phyloP scores from a whole-genome alignment of 2,113 vertebrate genomes.

The Rhinolophus sinicus region DNA sequence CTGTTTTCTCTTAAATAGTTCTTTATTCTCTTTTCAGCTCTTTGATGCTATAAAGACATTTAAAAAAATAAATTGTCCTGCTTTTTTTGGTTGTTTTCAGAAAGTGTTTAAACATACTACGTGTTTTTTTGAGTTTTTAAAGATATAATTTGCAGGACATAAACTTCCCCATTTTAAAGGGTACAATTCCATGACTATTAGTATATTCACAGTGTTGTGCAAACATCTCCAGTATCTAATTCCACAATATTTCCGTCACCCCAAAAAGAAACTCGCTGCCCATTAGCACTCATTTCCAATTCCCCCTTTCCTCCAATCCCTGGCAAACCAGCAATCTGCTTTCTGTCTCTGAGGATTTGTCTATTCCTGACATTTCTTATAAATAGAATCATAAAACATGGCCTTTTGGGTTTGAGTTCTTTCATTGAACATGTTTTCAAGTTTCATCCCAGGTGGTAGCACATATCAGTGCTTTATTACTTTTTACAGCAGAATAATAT shows the following conservation, averaged over 20 bases:
- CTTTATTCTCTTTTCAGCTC: not conserved
- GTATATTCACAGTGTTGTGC: not conserved
- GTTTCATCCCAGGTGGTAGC: not conserved
- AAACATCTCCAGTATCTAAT: not conserved
- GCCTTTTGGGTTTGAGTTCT: not conserved
- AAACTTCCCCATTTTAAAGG: not conserved
- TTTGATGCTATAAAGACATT: not conserved
- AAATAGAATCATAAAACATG: not conserved
- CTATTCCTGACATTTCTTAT: not conserved
- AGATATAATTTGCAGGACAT: not conserved
- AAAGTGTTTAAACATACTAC: not conserved
- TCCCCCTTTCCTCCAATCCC: fast-evolving
- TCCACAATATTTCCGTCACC: not conserved
- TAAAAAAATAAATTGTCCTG: not conserved
- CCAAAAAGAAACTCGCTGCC: not conserved
- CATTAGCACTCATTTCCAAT: not conserved
- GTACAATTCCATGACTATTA: not conserved
- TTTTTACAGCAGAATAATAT: not conserved
- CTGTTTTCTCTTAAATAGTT: not conserved
- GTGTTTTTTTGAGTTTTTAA: not conserved
- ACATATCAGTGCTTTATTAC: not conserved
- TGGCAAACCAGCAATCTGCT: not conserved
- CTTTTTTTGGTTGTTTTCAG: not conserved
- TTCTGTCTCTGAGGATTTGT: not conserved
- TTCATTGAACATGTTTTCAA: not conserved